Base-by-base conservation (phyloP, 2,797 vertebrate species). In the Hapalemur alaotrensis region DNA sequence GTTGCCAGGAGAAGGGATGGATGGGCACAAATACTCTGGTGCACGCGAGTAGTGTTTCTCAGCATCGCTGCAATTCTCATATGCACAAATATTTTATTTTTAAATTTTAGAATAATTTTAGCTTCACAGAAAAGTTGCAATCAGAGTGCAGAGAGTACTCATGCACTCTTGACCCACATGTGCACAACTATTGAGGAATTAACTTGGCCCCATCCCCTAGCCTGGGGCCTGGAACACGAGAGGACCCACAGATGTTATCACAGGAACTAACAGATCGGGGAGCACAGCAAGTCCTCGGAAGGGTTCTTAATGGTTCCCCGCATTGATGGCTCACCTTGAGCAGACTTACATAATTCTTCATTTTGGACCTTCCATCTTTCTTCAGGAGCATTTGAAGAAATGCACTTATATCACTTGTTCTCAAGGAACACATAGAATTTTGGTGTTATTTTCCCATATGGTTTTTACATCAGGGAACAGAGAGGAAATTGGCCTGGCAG, bases 221-320 rank as follows among this genome's bases (percentile, higher is more conserved):
- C 38, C 38, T 54, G 43, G 17, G 15, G n/a, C n/a, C 70, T 93
- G 79, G 79, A 80, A 75, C 3, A 0, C 0, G 9, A 50, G 38
- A 17, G 2, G 5, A 25, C 35, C 61, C 22, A 22, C 54, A 67
- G 88, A 59, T 59, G 5, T 63, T 28, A 41, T 41, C 91, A 22
- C 11, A 28, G n/a, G 61, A 76, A 25, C 10, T n/a, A n/a, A 22
- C 32, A 38, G 72, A 10, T 10, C 43, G 57, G 67, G 43, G 43
- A 23, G 38, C 35, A 12, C 0, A 0, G 83, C 17, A 14, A 5
- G 10, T 59, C 18, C 32, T 70, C 30, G 23, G 30, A 18, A 38
- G 70, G 11, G 87, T 35, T 43, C 46, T 80, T 61, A 7, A 1
- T 75, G 72, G 38, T 35, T 69, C 7, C 0, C 30, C 17, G 8